Evolutionary conservation across 2,797 vertebrate genomes (phyloP).

Genomic region (Phalloptychus januarius): DNA sequence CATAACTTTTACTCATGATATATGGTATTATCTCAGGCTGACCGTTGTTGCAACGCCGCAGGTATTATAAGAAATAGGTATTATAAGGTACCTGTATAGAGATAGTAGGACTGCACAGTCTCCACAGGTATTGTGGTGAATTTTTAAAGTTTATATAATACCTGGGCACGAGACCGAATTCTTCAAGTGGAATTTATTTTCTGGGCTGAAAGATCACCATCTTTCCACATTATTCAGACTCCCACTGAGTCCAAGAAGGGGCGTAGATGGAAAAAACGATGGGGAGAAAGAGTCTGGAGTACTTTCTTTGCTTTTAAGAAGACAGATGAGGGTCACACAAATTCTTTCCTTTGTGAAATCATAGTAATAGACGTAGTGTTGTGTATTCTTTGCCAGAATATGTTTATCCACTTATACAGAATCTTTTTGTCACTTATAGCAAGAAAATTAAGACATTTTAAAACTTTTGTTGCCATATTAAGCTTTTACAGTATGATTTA

Average conservation of each 20-base stretch:
- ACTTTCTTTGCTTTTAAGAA: constrained; percentile 62
- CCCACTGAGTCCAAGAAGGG: constrained; percentile 70
- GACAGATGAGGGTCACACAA: constrained; percentile 69
- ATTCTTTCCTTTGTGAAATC: constrained; percentile 38
- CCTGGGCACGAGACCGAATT: constrained; percentile 33
- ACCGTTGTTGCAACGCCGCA: too few species aligned
- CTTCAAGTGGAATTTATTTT: constrained; percentile 60
- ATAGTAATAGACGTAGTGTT: constrained; percentile 10
- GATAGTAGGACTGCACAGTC: constrained; percentile 4
- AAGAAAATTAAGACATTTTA: background rate
- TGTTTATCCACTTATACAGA: constrained; percentile 1
- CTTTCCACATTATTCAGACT: constrained; percentile 78
- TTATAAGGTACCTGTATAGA: constrained; percentile 18
- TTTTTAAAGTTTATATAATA: constrained; percentile 26
- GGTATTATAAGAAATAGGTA: too few species aligned
- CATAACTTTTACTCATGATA: constrained; percentile 41
- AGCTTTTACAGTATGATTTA: background rate
- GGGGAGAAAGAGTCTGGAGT: constrained; percentile 36
- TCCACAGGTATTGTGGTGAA: constrained; percentile 9
- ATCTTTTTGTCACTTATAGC: background rate
- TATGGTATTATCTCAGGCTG: background rate
- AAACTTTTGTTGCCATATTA: background rate
- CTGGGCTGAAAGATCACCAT: constrained; percentile 68
- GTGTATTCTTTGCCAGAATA: constrained; percentile 7
- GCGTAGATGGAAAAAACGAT: constrained; percentile 74